A percentile compares a stretch with the other conserved stretches of the same genome.
These are phyloP conservation scores for Lophochroa leadbeateri DNA, from an alignment of 2,113 vertebrate species.

Conservation along the genomic window DNA sequence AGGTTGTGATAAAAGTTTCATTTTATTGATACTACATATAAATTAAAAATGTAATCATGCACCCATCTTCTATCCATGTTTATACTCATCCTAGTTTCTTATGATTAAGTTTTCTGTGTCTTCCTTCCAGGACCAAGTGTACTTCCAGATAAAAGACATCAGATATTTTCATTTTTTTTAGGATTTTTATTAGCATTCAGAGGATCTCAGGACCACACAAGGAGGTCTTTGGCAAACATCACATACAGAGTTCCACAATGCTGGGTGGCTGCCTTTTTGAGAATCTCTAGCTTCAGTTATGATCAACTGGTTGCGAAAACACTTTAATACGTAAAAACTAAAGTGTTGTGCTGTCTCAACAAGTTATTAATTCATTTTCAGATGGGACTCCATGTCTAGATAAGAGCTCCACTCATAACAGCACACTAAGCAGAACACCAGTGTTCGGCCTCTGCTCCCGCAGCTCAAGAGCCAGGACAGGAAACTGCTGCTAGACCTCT, in stretches of 20 bases:
- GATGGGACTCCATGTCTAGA: neutral
- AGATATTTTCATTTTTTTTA: neutral
- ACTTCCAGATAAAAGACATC: neutral
- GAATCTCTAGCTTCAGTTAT: neutral
- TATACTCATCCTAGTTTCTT: neutral
- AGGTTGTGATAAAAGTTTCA: neutral
- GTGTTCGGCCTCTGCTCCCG: too few species aligned
- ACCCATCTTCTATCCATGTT: neutral
- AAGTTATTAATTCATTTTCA: neutral
- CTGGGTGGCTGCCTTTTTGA: neutral
- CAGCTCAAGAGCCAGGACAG: too few species aligned
- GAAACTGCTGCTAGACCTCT: too few species aligned
- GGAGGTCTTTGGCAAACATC: neutral
- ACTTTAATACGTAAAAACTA: neutral
- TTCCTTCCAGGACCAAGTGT: neutral
- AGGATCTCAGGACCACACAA: slow-evolving; percentile 29
- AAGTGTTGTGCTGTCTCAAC: neutral
- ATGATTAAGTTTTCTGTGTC: neutral
- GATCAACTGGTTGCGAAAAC: neutral
- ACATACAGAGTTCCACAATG: neutral
- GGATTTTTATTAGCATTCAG: neutral
- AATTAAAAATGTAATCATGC: neutral
- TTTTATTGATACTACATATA: neutral
- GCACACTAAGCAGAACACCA: too few species aligned
- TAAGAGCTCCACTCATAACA: neutral